Base-by-base conservation (phyloP, 2,888 invertebrate species). In the Ypsolopha scabrella region DNA sequence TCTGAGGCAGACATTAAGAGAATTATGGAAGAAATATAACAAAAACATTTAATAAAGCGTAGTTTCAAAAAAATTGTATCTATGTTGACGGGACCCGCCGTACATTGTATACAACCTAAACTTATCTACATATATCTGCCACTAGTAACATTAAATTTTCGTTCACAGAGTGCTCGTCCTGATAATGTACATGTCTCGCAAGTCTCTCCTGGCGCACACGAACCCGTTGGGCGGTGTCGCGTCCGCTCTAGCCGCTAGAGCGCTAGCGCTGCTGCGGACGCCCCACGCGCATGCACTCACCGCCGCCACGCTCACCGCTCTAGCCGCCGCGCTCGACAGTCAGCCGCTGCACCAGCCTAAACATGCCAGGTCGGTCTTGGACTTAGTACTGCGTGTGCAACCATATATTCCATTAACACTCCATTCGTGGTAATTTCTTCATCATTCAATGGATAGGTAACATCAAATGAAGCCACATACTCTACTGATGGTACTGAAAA, bases 151-250 rank as follows among this genome's bases (percentile, higher is more conserved):
- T 6, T 7, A 44, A 0, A 0, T 44, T 44, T 24, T 14, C 37
- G 8, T 48, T 66, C 67, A 3, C 74, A 93, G 95, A 65, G 93
- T 96, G 55, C 94, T 97, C 67, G 92, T 96, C 58, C 83, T 97
- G 54, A 81, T 97, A 57, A 93, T 95, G 57, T 96, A 94, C 77
- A 89, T 97, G 83, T 94, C 94, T 52, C 93, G 96, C 63, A 93
- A 94, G 70, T 93, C 93, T 55, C 83, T 93, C 63, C 73, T 70
- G 65, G 80, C 88, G 6, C 85, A 86, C 76, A 49, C 61, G 50
- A 83, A 83, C 6, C 89, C 90, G 53, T 90, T 89, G 60, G 89
- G 89, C 61, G 87, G 88, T 61, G 89, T 90, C n/a, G 83, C 92
- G 59, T 87, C 89, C 71, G 63, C 89, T 86, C 69, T 93, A 58